phyloP scores from a whole-genome alignment of 64 coral and sea anemone genomes.

The Dendrophyllia cribrosa region DNA sequence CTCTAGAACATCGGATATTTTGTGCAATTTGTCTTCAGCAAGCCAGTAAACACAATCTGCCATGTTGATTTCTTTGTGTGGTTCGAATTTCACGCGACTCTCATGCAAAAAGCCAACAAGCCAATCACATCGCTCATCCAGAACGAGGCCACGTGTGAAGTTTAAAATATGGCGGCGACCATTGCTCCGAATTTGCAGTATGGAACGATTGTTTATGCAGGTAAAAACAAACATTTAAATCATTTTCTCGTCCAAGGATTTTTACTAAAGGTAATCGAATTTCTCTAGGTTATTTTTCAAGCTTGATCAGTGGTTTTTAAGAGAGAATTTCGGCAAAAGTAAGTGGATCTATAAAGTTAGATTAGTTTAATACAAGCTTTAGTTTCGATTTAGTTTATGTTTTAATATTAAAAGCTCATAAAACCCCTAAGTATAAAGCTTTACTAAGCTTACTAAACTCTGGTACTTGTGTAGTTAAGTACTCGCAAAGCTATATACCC shows the following conservation, averaged over 20 bases:
- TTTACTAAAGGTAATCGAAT: not conserved
- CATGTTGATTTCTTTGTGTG: constrained; percentile 30
- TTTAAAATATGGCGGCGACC: constrained; percentile 49
- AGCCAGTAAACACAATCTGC: constrained; percentile 29
- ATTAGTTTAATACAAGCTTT: no score
- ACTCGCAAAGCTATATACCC: no score
- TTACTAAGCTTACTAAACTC: no score
- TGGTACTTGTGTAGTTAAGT: no score
- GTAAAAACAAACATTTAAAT: no score
- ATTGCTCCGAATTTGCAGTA: not conserved
- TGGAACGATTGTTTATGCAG: no score
- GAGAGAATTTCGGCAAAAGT: no score
- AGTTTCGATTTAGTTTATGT: no score
- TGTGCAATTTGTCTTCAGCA: not conserved
- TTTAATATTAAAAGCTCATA: no score
- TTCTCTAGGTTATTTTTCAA: not conserved
- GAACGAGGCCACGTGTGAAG: not conserved
- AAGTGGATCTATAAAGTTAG: no score
- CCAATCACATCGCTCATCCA: constrained; percentile 34
- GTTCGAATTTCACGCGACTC: constrained; percentile 40
- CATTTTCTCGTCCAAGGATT: not conserved
- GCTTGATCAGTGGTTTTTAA: not conserved
- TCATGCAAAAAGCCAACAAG: not conserved
- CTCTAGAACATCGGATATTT: not conserved
- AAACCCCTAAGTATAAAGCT: no score